Conservation (phyloP, 2,797 vertebrate species). For the Podargus strigoides region DNA sequence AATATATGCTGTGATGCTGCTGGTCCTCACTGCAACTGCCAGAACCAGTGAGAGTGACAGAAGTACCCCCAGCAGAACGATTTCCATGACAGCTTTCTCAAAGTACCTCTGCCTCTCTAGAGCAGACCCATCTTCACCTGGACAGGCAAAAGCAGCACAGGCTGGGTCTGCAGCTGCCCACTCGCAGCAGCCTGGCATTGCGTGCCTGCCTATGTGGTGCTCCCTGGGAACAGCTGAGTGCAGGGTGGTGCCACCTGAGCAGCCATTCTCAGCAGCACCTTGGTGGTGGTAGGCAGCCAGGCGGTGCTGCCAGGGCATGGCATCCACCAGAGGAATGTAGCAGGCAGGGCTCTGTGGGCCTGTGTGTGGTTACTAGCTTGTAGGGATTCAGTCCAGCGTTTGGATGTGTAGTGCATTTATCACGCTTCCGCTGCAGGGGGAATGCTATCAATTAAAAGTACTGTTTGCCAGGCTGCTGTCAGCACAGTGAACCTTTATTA, state of each 20-base stretch:
- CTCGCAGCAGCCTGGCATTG: not conserved
- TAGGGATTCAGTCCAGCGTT: not conserved
- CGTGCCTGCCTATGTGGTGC: not conserved
- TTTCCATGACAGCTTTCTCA: not conserved
- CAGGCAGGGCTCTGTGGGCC: not conserved
- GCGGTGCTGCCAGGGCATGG: not conserved
- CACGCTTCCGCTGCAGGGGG: not conserved
- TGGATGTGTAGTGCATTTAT: not conserved
- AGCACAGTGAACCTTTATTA: not conserved
- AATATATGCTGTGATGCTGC: too few species aligned
- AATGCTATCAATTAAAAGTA: not conserved
- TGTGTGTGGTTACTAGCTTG: not conserved
- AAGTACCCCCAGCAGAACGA: not conserved
- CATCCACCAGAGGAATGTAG: not conserved
- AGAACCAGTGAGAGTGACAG: not conserved
- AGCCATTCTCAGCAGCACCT: not conserved
- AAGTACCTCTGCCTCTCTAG: not conserved
- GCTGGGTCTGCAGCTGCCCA: not conserved
- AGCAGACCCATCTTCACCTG: not conserved
- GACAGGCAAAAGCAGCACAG: not conserved
- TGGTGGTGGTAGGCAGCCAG: not conserved
- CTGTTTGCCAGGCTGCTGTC: not conserved
- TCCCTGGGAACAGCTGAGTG: not conserved
- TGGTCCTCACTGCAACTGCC: not conserved
- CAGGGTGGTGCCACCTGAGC: not conserved